phyloP scores from a whole-genome alignment of 2,888 invertebrate species.

The Dione juno region DNA sequence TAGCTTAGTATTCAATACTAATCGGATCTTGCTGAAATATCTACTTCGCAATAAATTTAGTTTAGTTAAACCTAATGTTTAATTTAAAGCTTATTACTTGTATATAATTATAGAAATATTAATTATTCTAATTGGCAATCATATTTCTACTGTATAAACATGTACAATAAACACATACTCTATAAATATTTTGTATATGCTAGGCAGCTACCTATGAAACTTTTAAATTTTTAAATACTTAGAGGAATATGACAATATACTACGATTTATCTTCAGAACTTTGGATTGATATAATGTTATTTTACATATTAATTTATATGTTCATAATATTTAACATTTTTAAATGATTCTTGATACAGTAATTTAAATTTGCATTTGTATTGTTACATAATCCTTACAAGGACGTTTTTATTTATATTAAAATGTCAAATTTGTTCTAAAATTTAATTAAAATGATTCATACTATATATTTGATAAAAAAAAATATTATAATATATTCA shows the following conservation, averaged over 20 bases:
- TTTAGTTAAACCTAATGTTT: background rate
- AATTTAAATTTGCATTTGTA: background rate
- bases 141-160: too few species aligned
- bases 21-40: too few species aligned
- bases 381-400: background rate
- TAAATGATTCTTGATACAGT: constrained; percentile 3
- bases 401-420: background rate
- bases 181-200: too few species aligned
- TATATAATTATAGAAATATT: background rate
- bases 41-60: too few species aligned
- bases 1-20: too few species aligned
- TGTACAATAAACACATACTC: too few species aligned
- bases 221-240: too few species aligned
- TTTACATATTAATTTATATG: background rate
- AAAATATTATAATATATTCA: too few species aligned
- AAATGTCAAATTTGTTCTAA: constrained; percentile 17
- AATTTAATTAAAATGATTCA: constrained; percentile 1
- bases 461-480: too few species aligned
- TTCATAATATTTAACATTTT: background rate
- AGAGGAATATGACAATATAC: too few species aligned
- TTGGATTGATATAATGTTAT: background rate
- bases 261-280: too few species aligned
- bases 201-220: too few species aligned
- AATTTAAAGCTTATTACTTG: background rate
- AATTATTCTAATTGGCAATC: background rate